phyloP scores from a whole-genome alignment of 2,888 invertebrate genomes.

The Catocala nupta region DNA sequence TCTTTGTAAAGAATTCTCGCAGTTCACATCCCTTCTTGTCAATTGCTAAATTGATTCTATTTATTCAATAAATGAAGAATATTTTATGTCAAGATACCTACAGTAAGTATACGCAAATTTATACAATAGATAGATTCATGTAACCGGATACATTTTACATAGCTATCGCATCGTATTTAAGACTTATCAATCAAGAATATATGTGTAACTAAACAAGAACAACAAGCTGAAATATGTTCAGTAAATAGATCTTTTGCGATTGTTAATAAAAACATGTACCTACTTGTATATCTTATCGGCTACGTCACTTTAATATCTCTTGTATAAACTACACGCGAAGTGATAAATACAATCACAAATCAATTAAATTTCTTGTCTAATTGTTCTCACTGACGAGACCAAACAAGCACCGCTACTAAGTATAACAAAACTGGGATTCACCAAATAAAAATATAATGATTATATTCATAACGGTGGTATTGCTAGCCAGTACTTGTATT shows the following conservation, averaged over 20 bases:
- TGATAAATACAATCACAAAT: constrained; percentile 59
- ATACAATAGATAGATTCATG: not conserved
- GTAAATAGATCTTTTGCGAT: constrained; percentile 19
- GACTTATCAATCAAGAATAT: not conserved
- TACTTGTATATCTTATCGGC: constrained; percentile 50
- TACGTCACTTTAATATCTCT: constrained; percentile 46
- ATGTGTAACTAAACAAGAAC: too few relatives aligned
- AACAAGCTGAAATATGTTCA: not conserved
- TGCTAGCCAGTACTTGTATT: constrained; percentile 35
- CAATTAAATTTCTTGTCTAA: constrained; percentile 53
- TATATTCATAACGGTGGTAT: constrained; percentile 34
- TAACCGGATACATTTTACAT: too few relatives aligned
- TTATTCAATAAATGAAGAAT: constrained; percentile 21
- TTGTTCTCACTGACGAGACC: constrained; percentile 20
- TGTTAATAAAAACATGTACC: constrained; percentile 23
- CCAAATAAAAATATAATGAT: constrained; percentile 25
- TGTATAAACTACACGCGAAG: constrained; percentile 40
- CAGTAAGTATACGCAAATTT: not conserved
- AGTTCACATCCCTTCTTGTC: constrained; percentile 31
- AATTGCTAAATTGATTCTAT: constrained; percentile 61
- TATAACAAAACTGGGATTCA: not conserved
- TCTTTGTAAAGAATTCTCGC: constrained; percentile 43
- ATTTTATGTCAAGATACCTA: not conserved
- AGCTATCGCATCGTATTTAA: too few relatives aligned
- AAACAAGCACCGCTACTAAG: not conserved